Evolutionary conservation across 2,113 vertebrate species (phyloP).

Genomic region (Caranx melampygus): DNA sequence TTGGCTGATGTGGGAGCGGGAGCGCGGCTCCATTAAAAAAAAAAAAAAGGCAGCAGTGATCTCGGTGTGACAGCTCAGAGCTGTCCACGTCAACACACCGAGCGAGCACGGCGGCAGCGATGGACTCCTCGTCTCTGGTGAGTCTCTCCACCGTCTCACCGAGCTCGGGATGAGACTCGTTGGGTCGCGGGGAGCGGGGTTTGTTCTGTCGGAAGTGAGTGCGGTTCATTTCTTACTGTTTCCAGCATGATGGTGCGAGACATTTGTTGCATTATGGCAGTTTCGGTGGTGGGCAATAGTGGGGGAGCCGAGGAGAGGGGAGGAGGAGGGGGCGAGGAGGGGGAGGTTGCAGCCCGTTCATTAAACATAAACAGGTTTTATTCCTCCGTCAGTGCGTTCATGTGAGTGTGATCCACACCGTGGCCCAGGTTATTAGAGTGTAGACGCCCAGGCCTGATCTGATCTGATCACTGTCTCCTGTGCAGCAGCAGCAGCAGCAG

Average conservation of each 20-base stretch:
- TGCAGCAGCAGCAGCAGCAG: not conserved
- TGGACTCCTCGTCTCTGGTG: constrained; percentile 85
- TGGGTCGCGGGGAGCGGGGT: not conserved
- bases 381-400: not conserved
- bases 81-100: constrained; percentile 87
- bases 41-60: constrained; percentile 39
- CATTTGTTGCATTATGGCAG: constrained; percentile 67
- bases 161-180: no score
- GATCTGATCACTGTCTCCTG: constrained; percentile 4
- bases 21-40: constrained; percentile 38
- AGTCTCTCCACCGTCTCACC: constrained; percentile 44
- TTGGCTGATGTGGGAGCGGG: constrained; percentile 54
- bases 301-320: not conserved
- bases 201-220: not conserved
- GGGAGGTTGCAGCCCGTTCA: constrained; percentile 9
- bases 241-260: not conserved
- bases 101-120: constrained; percentile 71
- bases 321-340: not conserved
- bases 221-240: not conserved
- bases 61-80: constrained; percentile 83
- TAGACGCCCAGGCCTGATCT: constrained; percentile 52
- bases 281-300: constrained; percentile 30
- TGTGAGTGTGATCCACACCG: not conserved
- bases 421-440: not conserved
- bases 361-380: constrained; percentile 2